A percentile compares a stretch with the other conserved stretches of the same genome.
Evolutionary conservation across 2,797 vertebrate genomes (phyloP).

Genomic region (Poeciliopsis turneri): DNA sequence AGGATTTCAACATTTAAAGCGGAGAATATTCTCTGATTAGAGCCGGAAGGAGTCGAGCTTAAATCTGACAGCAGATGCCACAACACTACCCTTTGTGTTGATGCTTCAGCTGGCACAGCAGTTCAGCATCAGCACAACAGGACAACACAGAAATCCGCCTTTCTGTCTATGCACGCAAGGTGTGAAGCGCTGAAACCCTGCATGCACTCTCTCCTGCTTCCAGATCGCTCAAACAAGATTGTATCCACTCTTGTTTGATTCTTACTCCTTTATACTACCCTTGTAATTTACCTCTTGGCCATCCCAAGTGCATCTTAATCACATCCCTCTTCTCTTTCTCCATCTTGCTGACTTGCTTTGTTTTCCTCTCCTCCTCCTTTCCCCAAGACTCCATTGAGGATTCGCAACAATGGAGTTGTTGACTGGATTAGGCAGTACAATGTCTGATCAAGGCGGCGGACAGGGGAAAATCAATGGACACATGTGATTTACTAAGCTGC

Average conservation of each 20-base stretch:
- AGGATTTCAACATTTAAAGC: constrained; percentile 27
- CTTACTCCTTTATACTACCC: constrained; percentile 40
- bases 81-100: constrained; percentile 20
- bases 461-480: constrained; percentile 72
- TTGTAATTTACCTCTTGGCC: constrained; percentile 59
- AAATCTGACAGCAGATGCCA: constrained; percentile 57
- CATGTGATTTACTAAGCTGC: constrained; percentile 79
- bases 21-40: constrained; percentile 45
- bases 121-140: constrained; percentile 46
- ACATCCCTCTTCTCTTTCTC: constrained; percentile 54
- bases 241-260: constrained; percentile 44
- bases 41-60: constrained; percentile 43
- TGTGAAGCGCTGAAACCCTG: constrained; percentile 3
- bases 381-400: constrained; percentile 67
- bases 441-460: constrained; percentile 60
- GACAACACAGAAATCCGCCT: constrained; percentile 40
- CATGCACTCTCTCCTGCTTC: constrained; percentile 21
- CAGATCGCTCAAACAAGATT: constrained; percentile 30
- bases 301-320: constrained; percentile 69
- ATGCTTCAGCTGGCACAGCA: constrained; percentile 55
- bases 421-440: constrained; percentile 79
- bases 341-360: constrained; percentile 34
- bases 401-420: constrained; percentile 74
- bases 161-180: constrained; percentile 38
- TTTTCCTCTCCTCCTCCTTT: constrained; percentile 48